These are phyloP conservation scores for Drosophila tsacasi DNA, from an alignment of 1,140 invertebrate genomes.

Conservation along the genomic window DNA sequence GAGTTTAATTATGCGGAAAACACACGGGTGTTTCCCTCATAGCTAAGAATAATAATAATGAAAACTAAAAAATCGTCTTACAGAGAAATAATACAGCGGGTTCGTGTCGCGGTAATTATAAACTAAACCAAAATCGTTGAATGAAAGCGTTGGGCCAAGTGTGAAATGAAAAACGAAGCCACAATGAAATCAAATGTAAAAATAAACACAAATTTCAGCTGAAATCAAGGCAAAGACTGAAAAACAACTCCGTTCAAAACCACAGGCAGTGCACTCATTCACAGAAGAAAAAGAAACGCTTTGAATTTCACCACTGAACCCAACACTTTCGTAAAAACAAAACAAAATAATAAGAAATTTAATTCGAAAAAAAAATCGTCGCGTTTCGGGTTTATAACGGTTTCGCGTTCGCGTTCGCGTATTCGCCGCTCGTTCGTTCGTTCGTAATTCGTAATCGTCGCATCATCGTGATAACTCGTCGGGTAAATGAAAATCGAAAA, in stretches of 20 bases:
- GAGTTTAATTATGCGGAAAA: slow-evolving; percentile 13
- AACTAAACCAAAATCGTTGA: slow-evolving; percentile 34
- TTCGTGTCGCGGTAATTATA: slow-evolving; percentile 65
- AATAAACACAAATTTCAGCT: slow-evolving; percentile 34
- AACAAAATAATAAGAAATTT: slow-evolving; percentile 11
- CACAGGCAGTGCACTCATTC: slow-evolving; percentile 42
- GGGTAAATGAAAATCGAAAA: slow-evolving; percentile 47
- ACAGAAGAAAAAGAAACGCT: slow-evolving; percentile 21
- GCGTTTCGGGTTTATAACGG: slow-evolving; percentile 84
- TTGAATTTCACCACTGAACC: slow-evolving; percentile 47
- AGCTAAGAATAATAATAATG: slow-evolving; percentile 11
- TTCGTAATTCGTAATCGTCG: slow-evolving; percentile 61
- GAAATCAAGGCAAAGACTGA: slow-evolving; percentile 59
- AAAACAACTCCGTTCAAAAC: slow-evolving; percentile 59
- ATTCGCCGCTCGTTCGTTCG: slow-evolving; percentile 83
- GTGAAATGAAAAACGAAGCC: slow-evolving; percentile 43
- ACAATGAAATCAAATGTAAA: slow-evolving; percentile 15
- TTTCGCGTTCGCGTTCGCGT: slow-evolving; percentile 84
- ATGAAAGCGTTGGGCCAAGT: slow-evolving; percentile 56
- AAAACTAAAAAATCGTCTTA: slow-evolving; percentile 29
- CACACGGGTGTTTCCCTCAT: slow-evolving; percentile 35
- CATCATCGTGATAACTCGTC: slow-evolving; percentile 62
- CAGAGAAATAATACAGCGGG: slow-evolving; percentile 58
- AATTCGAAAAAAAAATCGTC: slow-evolving; percentile 50
- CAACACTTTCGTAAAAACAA: slow-evolving; percentile 60